phyloP scores from a whole-genome alignment of 2,888 invertebrate genomes.

The Craniophora ligustri region DNA sequence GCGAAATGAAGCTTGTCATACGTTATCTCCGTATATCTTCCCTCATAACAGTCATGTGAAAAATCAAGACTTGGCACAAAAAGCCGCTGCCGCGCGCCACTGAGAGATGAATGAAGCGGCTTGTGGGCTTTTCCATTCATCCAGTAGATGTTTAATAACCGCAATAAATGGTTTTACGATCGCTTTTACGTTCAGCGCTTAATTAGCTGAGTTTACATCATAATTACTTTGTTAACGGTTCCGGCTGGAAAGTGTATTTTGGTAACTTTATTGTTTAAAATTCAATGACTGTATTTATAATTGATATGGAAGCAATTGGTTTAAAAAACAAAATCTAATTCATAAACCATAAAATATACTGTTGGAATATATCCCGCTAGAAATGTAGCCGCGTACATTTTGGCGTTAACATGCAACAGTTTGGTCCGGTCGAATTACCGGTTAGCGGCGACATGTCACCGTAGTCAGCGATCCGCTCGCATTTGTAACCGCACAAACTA shows the following conservation, averaged over 20 bases:
- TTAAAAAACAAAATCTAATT: no score
- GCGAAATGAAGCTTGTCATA: neutral
- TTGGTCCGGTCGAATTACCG: no score
- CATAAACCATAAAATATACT: no score
- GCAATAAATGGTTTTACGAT: slow-evolving; percentile 4
- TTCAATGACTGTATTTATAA: neutral
- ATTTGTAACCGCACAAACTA: no score
- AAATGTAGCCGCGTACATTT: no score
- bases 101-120: neutral
- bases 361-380: no score
- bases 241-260: neutral
- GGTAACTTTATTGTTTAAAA: neutral
- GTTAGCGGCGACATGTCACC: no score
- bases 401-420: no score
- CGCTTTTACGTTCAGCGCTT: slow-evolving; percentile 5
- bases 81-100: slow-evolving; percentile 1
- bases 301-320: no score
- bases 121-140: slow-evolving; percentile 4
- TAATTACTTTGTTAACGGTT: slow-evolving; percentile 3
- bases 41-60: neutral
- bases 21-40: neutral
- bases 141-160: slow-evolving; percentile 5
- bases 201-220: slow-evolving; percentile 9
- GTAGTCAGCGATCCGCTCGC: no score
- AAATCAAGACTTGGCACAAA: slow-evolving; percentile 2